Base-by-base conservation (phyloP, 92 coral and sea anemone species). In the Palythoa grandiflora region DNA sequence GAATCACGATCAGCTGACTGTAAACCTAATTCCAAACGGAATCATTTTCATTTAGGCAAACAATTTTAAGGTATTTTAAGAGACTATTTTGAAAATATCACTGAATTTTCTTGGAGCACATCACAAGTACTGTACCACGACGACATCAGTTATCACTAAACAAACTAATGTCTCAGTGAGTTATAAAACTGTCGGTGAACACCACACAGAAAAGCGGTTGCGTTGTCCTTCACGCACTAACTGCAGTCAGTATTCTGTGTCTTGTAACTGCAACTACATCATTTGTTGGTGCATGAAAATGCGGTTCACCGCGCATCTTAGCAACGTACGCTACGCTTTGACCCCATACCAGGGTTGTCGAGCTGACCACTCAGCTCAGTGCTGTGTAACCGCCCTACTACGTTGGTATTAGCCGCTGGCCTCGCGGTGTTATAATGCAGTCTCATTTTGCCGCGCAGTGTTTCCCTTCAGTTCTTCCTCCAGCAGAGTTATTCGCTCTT, bases 371-470 rank as follows among this genome's bases (percentile, higher is more conserved):
- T 70, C 75, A 70, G 16, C 75, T 70, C 75, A 70, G 16, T 2
- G 75, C 37, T 36, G 75, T 37, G 37, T 70, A 70, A 11, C 75
- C 48, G 47, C 75, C 3, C 16, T 36, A 35, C 7, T 1, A 36
- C 36, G 12, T 21, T 17, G 48, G 10, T 11, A 21, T 15, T 81
- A 66, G 1, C 86, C 75, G 63, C 63, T 81, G 48, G 57, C 76
- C 75, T 63, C 11, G 28, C 60, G 35, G 48, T 68, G 75, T 87
- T 91, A 91, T 37, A 94, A 84, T 16, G 98, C 98, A 11, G 98
- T 95, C 80, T 95, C 98, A 77, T 95, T 95, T 80, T 95, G 98
- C 47, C 96, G 61, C 2, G 93, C 90, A 6, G 91, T 60, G 19
- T 87, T 79, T 6, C 89, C 87, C 75, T 89, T 88, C 16, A 91